These are phyloP conservation scores for Amitus sp. DNA, from an alignment of 2,888 invertebrate species.

Conservation along the genomic window DNA sequence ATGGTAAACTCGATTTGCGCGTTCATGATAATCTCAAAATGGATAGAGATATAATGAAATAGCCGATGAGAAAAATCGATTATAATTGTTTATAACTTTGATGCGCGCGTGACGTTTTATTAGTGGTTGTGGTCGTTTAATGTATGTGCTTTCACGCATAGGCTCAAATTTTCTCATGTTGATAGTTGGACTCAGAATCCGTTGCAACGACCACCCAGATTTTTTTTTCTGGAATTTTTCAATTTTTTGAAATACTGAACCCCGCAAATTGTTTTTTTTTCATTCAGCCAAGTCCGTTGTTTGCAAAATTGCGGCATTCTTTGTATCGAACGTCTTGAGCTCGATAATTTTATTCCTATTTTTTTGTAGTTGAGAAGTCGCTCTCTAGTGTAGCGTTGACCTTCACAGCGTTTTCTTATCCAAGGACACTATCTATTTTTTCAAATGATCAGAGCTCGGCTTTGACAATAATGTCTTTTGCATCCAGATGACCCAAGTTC, in stretches of 20 bases:
- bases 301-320: slow-evolving; percentile 37
- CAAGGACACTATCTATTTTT: too few species aligned
- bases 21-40: not conserved
- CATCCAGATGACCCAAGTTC: too few species aligned
- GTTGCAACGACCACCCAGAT: slow-evolving; percentile 16
- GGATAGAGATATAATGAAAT: too few species aligned
- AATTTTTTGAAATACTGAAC: slow-evolving; percentile 16
- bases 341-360: slow-evolving; percentile 33
- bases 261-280: slow-evolving; percentile 33
- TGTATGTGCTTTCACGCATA: not conserved
- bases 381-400: too few species aligned
- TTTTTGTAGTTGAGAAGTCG: slow-evolving; percentile 3
- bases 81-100: not conserved
- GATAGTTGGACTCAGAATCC: slow-evolving; percentile 25
- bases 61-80: not conserved
- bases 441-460: too few species aligned
- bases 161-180: not conserved
- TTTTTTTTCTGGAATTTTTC: slow-evolving; percentile 15
- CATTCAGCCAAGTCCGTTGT: slow-evolving; percentile 38
- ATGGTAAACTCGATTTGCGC: not conserved
- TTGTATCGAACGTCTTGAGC: slow-evolving; percentile 43
- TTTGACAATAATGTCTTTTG: too few species aligned
- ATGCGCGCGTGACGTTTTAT: not conserved
- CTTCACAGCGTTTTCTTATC: too few species aligned
- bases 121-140: not conserved